A percentile compares a stretch with the other conserved stretches of the same genome.
Evolutionary conservation across 2,888 invertebrate species (phyloP).

Genomic region (Drosophila pegasa): DNA sequence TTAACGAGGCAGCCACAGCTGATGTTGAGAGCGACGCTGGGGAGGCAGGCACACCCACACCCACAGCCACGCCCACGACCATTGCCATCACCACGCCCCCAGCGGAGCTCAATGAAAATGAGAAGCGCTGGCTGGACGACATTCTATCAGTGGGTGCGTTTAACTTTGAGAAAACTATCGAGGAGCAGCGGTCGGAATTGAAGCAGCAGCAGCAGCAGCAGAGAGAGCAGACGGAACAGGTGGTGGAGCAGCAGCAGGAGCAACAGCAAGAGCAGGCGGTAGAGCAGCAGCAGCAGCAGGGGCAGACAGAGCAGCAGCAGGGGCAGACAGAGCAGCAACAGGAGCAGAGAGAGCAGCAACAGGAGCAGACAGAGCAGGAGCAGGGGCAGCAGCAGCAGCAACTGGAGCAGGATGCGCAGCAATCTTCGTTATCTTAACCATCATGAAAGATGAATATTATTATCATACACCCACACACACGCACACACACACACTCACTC

Average conservation of each 20-base stretch:
- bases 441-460: constrained; percentile 58
- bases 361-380: constrained; percentile 21
- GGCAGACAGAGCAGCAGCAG: constrained; percentile 13
- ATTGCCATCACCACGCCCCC: constrained; percentile 37
- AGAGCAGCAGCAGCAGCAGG: not conserved
- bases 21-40: constrained; percentile 11
- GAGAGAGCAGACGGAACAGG: constrained; percentile 17
- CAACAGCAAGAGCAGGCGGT: constrained; percentile 21
- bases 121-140: constrained; percentile 83
- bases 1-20: constrained; percentile 51
- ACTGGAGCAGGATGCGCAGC: constrained; percentile 7
- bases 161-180: constrained; percentile 78
- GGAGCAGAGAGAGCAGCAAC: not conserved
- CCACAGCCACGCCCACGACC: not conserved
- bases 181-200: constrained; percentile 49
- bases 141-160: constrained; percentile 82
- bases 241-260: constrained; percentile 8
- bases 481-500: constrained; percentile 4
- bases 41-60: not conserved
- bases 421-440: constrained; percentile 53
- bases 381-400: not conserved
- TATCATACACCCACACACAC: constrained; percentile 27
- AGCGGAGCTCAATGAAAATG: constrained; percentile 77
- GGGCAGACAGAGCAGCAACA: not conserved
- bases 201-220: constrained; percentile 27